A percentile compares a stretch with the other conserved stretches of the same genome.
Conservation (phyloP, 2,113 vertebrate genomes). For the Promerops cafer region DNA sequence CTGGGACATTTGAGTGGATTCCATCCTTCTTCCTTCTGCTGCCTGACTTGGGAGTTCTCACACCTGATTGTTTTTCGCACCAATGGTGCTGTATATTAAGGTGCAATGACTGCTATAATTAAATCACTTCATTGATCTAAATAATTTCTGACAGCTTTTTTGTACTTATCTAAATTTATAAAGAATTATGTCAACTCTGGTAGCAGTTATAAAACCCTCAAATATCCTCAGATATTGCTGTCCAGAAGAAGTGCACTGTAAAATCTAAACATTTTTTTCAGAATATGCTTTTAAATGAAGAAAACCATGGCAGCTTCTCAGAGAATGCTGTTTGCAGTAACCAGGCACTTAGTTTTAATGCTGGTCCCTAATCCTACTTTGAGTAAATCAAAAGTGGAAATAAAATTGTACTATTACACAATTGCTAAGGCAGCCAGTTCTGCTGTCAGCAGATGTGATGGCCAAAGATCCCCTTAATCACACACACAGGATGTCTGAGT, state of each 20-base stretch:
- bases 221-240: not conserved
- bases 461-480: not conserved
- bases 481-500: not conserved
- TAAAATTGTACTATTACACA: not conserved
- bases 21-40: not conserved
- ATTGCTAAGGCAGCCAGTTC: not conserved
- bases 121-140: not conserved
- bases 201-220: not conserved
- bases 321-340: not conserved
- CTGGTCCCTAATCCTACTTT: not conserved
- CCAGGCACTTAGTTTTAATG: not conserved
- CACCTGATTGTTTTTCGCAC: not conserved
- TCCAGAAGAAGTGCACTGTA: not conserved
- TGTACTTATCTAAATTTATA: not conserved
- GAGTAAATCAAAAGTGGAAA: conserved; percentile 14
- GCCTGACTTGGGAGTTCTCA: not conserved
- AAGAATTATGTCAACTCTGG: not conserved
- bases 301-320: not conserved
- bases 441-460: not conserved
- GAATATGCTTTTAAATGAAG: not conserved
- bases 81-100: not conserved
- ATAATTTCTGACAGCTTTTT: not conserved
- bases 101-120: not conserved
- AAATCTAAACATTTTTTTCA: not conserved
- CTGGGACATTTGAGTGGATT: not conserved